Conservation (phyloP, 2,797 vertebrate genomes). For the Mormyrus hasselquistii region DNA sequence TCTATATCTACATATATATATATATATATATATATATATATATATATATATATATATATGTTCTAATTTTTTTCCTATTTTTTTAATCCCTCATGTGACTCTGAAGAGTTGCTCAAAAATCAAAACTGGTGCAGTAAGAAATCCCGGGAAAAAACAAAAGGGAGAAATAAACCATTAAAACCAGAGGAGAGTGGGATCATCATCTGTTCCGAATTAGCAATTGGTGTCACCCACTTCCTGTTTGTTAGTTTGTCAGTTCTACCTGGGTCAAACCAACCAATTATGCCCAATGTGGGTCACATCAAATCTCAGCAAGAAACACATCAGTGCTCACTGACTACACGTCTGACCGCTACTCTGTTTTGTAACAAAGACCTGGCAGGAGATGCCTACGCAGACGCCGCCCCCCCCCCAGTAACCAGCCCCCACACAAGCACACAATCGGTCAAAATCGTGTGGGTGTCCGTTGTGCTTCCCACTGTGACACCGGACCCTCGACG, state of each 20-base stretch:
- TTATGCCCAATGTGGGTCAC: background rate
- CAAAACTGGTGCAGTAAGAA: background rate
- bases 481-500: background rate
- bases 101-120: background rate
- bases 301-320: background rate
- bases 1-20: background rate
- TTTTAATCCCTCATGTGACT: background rate
- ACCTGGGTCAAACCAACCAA: background rate
- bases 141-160: background rate
- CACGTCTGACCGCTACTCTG: background rate
- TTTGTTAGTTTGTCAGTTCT: background rate
- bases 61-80: background rate
- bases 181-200: background rate
- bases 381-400: background rate
- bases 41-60: background rate
- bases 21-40: background rate
- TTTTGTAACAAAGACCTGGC: background rate
- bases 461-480: background rate
- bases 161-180: background rate
- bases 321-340: background rate
- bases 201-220: background rate
- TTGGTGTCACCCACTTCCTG: background rate
- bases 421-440: background rate
- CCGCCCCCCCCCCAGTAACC: background rate
- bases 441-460: background rate